A percentile compares a stretch with the other conserved stretches of the same genome.
phyloP scores from a whole-genome alignment of 2,113 vertebrate species.

The Sturnus vulgaris region DNA sequence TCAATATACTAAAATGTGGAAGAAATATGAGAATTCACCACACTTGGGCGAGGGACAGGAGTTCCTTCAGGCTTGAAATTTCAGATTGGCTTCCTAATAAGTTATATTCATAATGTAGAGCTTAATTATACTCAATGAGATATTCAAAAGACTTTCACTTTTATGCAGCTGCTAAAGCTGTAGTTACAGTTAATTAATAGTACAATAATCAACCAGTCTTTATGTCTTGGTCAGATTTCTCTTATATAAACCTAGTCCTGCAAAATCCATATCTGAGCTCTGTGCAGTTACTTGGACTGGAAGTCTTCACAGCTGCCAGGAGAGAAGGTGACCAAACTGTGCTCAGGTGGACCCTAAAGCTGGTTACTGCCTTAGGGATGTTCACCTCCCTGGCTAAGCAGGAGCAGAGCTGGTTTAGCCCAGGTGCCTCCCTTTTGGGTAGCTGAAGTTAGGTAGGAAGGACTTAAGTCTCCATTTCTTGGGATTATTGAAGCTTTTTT shows the following conservation, averaged over 20 bases:
- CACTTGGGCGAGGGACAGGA: background rate
- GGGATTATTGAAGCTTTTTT: background rate
- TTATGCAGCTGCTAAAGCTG: background rate
- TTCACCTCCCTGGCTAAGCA: background rate
- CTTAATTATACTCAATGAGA: background rate
- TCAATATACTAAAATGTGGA: background rate
- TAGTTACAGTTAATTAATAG: background rate
- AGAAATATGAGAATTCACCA: background rate
- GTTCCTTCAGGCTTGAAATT: background rate
- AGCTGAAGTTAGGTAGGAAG: background rate
- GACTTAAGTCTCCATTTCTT: background rate
- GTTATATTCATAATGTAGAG: background rate
- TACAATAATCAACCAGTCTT: background rate
- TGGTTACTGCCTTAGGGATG: background rate
- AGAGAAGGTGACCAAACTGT: background rate
- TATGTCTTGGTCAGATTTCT: background rate
- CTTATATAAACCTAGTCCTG: background rate
- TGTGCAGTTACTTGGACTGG: background rate
- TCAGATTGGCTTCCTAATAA: background rate
- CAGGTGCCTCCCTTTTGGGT: background rate
- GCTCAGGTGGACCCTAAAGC: background rate
- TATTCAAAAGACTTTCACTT: conserved; percentile 2
- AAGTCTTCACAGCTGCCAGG: background rate
- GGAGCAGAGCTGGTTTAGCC: background rate
- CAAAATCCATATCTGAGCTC: background rate